Evolutionary conservation across 2,113 vertebrate genomes (phyloP).

Genomic region (Periophthalmus modestus): DNA sequence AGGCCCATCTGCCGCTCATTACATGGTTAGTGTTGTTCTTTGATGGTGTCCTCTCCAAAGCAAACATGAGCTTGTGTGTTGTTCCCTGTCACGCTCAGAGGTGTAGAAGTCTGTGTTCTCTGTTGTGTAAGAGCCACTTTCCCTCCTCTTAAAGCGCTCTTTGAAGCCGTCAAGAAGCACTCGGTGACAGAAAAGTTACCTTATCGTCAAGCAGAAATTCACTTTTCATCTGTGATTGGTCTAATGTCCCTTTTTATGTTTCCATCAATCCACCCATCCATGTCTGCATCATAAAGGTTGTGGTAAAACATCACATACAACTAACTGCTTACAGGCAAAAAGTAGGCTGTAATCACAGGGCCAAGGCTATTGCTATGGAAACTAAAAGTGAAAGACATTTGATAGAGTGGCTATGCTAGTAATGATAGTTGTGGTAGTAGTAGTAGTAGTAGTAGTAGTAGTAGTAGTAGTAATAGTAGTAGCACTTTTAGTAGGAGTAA

Average conservation of each 20-base stretch:
- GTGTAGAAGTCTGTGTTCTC: constrained; percentile 70
- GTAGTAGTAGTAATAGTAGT: no score
- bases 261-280: constrained; percentile 12
- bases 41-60: constrained; percentile 77
- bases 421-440: constrained; percentile 8
- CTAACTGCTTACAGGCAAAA: constrained; percentile 38
- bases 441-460: no score
- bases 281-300: neutral
- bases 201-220: constrained; percentile 55
- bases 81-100: constrained; percentile 66
- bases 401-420: neutral
- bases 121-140: constrained; percentile 63
- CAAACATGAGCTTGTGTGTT: constrained; percentile 74
- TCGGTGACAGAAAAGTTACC: constrained; percentile 55
- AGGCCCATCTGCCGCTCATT: constrained; percentile 75
- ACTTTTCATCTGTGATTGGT: constrained; percentile 33
- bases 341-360: constrained; percentile 27
- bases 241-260: constrained; percentile 22
- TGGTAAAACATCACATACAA: constrained; percentile 7
- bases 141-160: constrained; percentile 63
- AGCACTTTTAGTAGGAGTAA: no score
- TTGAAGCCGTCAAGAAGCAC: constrained; percentile 72
- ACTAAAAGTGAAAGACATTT: neutral
- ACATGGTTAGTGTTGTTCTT: constrained; percentile 77
- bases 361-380: constrained; percentile 22